phyloP scores from a whole-genome alignment of 2,113 vertebrate species.

The Sinocyclocheilus rhinocerous region DNA sequence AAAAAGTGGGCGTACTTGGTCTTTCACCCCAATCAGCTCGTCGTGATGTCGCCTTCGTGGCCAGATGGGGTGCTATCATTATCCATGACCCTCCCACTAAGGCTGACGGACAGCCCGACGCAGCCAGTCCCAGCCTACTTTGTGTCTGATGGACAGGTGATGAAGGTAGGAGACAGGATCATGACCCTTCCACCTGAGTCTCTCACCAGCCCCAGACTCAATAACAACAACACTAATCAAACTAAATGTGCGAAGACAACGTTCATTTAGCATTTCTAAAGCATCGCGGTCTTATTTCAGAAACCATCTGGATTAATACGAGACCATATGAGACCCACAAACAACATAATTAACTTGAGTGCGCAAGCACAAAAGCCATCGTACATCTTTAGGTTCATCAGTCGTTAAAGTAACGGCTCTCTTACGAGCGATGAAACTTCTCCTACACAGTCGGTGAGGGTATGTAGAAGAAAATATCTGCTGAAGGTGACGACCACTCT shows the following conservation, averaged over 20 bases:
- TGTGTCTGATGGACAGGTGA: slow-evolving; percentile 75
- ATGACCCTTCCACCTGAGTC: slow-evolving; percentile 56
- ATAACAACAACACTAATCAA: slow-evolving; percentile 32
- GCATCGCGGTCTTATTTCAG: background rate
- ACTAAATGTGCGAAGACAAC: background rate
- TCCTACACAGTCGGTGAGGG: background rate
- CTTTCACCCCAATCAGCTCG: slow-evolving; percentile 53
- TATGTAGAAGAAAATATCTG: background rate
- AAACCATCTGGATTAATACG: slow-evolving; percentile 32
- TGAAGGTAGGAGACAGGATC: slow-evolving; percentile 58
- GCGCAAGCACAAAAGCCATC: background rate
- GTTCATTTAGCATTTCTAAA: slow-evolving; percentile 17
- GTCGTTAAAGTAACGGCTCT: background rate
- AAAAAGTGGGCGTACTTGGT: slow-evolving; percentile 37
- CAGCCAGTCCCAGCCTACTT: slow-evolving; percentile 62
- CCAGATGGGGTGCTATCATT: slow-evolving; percentile 80
- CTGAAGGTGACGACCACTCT: slow-evolving; percentile 3
- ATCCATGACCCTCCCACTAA: slow-evolving; percentile 72
- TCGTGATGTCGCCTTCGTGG: slow-evolving; percentile 54
- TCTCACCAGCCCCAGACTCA: slow-evolving; percentile 23
- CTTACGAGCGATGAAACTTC: background rate
- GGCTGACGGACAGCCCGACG: slow-evolving; percentile 70
- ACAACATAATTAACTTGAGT: slow-evolving; percentile 34
- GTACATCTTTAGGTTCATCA: slow-evolving; percentile 10
- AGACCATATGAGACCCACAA: slow-evolving; percentile 28